Conservation (phyloP, 2,888 invertebrate species). For the Gonocerus acuteangulatus region DNA sequence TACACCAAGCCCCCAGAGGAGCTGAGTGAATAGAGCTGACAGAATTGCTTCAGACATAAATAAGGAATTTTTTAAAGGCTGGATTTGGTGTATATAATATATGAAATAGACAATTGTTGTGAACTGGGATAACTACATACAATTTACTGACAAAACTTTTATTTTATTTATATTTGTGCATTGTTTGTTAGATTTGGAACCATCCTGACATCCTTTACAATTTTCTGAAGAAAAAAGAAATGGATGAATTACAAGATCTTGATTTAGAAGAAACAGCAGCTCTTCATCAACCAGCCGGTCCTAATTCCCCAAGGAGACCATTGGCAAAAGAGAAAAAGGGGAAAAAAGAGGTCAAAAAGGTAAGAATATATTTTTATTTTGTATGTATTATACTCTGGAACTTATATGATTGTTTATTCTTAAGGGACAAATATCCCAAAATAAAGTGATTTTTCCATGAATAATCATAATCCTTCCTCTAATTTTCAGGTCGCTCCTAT, state of each 20-base stretch:
- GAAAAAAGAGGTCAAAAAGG: conserved; percentile 28
- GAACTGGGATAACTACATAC: too few relatives aligned
- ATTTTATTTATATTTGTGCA: background rate
- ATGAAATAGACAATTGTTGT: too few relatives aligned
- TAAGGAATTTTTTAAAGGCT: too few relatives aligned
- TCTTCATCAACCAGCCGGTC: conserved; percentile 36
- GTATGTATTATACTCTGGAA: background rate
- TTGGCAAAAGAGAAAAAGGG: conserved; percentile 32
- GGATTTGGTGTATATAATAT: too few relatives aligned
- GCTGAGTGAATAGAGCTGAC: too few relatives aligned
- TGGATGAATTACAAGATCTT: conserved; percentile 62
- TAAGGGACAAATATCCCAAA: too few relatives aligned
- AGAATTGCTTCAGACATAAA: too few relatives aligned
- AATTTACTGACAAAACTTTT: too few relatives aligned
- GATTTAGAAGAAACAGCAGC: conserved; percentile 71
- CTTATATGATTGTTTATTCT: too few relatives aligned
- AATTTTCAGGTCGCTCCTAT: conserved; percentile 31
- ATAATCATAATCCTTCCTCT: too few relatives aligned
- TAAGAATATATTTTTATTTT: background rate
- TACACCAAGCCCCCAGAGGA: too few relatives aligned
- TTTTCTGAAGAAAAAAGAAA: conserved; percentile 72
- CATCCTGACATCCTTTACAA: conserved; percentile 88
- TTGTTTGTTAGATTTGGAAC: conserved; percentile 67
- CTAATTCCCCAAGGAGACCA: conserved; percentile 35
- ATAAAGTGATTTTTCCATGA: too few relatives aligned